Conservation (phyloP, 1,140 invertebrate species). For the Tetraneura akinire region DNA sequence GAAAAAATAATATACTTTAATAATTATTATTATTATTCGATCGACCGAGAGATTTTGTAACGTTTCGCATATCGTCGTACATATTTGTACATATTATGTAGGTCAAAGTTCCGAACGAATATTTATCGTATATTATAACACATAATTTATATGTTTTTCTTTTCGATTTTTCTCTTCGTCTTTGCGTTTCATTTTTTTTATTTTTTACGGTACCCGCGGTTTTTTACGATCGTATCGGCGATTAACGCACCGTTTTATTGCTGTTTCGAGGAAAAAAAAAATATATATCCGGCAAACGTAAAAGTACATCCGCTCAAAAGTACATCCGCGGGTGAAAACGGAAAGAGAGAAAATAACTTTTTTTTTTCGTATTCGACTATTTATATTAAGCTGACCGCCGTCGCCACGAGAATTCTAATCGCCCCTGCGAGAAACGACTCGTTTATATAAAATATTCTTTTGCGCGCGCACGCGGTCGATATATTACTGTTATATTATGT, state of each 20-base stretch:
- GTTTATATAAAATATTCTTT: background rate
- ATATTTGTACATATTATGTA: no score
- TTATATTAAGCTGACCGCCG: background rate
- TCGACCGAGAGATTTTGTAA: no score
- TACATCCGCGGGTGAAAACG: background rate
- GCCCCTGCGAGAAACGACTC: background rate
- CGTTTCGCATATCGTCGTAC: no score
- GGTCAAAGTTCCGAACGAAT: no score
- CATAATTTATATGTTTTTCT: no score
- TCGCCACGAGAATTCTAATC: background rate
- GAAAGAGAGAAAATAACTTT: conserved; percentile 4
- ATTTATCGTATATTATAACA: no score
- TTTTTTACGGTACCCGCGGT: background rate
- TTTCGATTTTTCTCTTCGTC: background rate
- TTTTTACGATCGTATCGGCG: conserved; percentile 36
- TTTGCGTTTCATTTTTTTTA: background rate
- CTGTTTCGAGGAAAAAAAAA: background rate
- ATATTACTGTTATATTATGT: no score
- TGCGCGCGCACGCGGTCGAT: no score
- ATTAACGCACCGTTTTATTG: conserved; percentile 19
- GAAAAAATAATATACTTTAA: no score
- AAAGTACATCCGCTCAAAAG: background rate
- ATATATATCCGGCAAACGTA: background rate
- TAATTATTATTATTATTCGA: no score
- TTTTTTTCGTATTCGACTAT: background rate